Evolutionary conservation across 2,113 vertebrate species (phyloP), one percentile per base, ranked within the genome.

Genomic region (Ellobius talpinus): DNA sequence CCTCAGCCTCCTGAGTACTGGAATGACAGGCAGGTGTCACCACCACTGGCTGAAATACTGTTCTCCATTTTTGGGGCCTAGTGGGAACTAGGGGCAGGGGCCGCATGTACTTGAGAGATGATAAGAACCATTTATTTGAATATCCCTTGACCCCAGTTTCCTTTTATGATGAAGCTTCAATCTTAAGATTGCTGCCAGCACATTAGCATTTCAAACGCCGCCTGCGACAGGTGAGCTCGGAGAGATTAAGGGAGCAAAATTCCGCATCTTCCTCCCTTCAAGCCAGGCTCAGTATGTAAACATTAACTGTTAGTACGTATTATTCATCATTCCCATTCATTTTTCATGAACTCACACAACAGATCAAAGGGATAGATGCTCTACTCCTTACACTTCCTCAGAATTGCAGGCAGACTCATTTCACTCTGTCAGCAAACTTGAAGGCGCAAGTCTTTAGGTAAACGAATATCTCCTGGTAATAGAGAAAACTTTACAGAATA

Each of bases 341-440:
- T 97, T 97, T 97, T 97, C 95, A 97, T 97, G 92, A 97, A 77
- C 47, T 39, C 61, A 77, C 58, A 76, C 7, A 92, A 94, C 65
- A 66, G 90, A 98, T 96, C 96, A 96, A 97, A 97, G 78, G 93
- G 50, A 72, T 68, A 26, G 63, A 74, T 91, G 89, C 45, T 89
- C 45, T 26, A 39, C 33, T 93, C 55, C 73, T 98, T 87, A 88
- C 66, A 14, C 11, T 81, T 74, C 87, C 96, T 95, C 73, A 94
- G 92, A 96, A 82, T 89, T 65, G 72, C 72, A 95, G 92, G 65
- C 87, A 97, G 90, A 93, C 77, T 92, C 61, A 70, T 81, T 97
- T 89, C 95, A 68, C 73, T 93, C 74, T 95, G 86, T 77, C 92
- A 98, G 91, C 70, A 97, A 93, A 96, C 45, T 42, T 66, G 82